Evolutionary conservation across 2,113 vertebrate species (phyloP).

Genomic region (Phyllopteryx taeniolatus): DNA sequence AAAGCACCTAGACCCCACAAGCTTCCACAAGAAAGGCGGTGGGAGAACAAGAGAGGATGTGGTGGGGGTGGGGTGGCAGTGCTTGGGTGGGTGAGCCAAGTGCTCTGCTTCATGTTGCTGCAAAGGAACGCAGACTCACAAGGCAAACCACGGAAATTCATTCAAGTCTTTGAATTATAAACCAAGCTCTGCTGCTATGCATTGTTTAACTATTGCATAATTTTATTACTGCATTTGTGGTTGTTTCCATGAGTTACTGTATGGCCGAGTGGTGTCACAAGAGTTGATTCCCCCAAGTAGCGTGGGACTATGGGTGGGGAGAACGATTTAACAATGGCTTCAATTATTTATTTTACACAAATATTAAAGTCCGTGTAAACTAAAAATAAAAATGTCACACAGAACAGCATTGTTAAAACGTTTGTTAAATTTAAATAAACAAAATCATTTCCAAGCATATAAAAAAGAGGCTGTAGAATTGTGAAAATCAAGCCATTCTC

Average conservation of each 20-base stretch:
- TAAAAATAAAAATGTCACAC: background rate
- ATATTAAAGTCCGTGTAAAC: background rate
- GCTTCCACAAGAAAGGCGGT: conserved; percentile 42
- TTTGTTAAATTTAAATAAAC: background rate
- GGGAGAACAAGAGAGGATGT: conserved; percentile 33
- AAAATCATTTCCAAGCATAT: background rate
- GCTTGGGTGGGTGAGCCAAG: conserved; percentile 14
- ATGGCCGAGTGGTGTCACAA: background rate
- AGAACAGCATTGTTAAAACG: background rate
- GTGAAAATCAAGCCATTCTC: no score
- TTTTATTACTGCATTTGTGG: background rate
- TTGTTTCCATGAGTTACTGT: background rate
- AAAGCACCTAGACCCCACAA: conserved; percentile 55
- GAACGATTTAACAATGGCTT: background rate
- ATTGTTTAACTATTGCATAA: conserved; percentile 15
- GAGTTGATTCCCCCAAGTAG: background rate
- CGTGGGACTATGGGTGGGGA: background rate
- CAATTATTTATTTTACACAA: background rate
- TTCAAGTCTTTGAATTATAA: conserved; percentile 27
- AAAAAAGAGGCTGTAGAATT: background rate
- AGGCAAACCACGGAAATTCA: conserved; percentile 25
- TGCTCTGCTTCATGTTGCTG: conserved; percentile 25
- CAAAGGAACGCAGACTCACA: conserved; percentile 40
- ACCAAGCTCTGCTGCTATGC: conserved; percentile 4
- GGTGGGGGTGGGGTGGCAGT: conserved; percentile 21